Evolutionary conservation across 2,113 vertebrate species (phyloP).

Genomic region (Etia nguti): DNA sequence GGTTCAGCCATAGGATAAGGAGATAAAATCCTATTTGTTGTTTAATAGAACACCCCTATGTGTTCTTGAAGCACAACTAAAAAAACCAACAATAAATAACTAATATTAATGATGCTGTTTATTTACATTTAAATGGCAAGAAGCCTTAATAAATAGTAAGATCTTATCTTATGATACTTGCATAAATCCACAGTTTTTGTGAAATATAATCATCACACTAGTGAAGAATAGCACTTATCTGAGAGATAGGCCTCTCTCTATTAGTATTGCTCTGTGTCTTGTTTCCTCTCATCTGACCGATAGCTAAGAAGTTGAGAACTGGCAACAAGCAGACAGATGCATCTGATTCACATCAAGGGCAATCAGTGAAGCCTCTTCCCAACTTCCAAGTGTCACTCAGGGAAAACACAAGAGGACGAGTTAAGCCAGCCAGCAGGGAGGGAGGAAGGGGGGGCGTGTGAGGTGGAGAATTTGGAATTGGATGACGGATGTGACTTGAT

Average conservation of each 20-base stretch:
- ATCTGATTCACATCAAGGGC: constrained; percentile 60
- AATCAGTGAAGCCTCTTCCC: constrained; percentile 41
- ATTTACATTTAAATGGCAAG: neutral
- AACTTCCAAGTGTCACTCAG: constrained; percentile 49
- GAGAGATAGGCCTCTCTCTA: neutral
- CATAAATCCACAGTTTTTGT: neutral
- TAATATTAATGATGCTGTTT: neutral
- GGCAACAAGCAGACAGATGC: constrained; percentile 33
- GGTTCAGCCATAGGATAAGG: neutral
- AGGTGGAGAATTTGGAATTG: constrained; percentile 52
- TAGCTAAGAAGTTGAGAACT: constrained; percentile 10
- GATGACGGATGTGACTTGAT: constrained; percentile 67
- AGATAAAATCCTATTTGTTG: neutral
- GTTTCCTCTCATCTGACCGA: neutral
- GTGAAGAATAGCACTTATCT: neutral
- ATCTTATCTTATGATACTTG: neutral
- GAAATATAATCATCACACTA: neutral
- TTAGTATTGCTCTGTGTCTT: neutral
- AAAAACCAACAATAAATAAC: neutral
- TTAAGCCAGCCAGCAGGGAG: constrained; percentile 13
- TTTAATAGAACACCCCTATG: neutral
- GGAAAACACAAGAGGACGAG: constrained; percentile 36
- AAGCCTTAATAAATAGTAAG: neutral
- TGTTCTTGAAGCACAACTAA: neutral
- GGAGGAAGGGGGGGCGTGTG: neutral